Base-by-base conservation (phyloP, 2,797 vertebrate genomes). In the Heliangelus exortis region DNA sequence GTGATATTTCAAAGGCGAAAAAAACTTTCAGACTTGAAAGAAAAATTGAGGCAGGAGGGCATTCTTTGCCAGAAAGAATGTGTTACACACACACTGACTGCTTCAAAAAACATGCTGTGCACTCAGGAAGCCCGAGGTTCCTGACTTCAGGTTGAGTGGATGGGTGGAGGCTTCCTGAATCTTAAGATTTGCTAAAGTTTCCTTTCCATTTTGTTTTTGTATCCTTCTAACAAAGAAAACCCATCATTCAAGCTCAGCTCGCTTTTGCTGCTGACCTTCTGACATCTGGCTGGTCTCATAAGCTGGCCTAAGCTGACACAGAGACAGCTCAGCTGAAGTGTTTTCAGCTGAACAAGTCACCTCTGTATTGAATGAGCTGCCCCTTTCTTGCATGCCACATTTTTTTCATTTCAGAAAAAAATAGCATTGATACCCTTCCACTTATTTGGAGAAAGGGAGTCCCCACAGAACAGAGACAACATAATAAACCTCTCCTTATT, bases 151-250 rank as follows among this genome's bases (percentile, higher is more conserved):
- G 96, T 97, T 97, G 95, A 95, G 87, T 93, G 92, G 92, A 91
- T 96, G 97, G 97, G 97, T 69, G 97, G 97, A 84, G 95, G 77
- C 95, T 98, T 97, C 98, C 98, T 97, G 97, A 96, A 91, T 93
- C 97, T 96, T 96, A 97, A 94, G 94, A 97, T 96, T 96, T 93
- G 92, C 92, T 97, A 29, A 97, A 87, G 91, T 95, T 97, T 97
- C 97, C 97, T 97, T 97, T 97, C 95, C 59, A 94, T 95, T 96
- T 95, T 96, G 95, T 95, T 97, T 97, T 97, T 73, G 76, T 89
- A 91, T 88, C 84, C 92, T 95, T 97, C 89, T 87, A 96, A 96
- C 96, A 97, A 97, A 96, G 90, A 87, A 94, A 96, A 94, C 15
- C 3, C 66, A 90, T 89, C 54, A 87, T 26, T 97, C 91, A 91